A percentile compares a stretch with the other conserved stretches of the same genome.
Evolutionary conservation across 1,140 invertebrate species (phyloP).

Genomic region (Ostrea edulis): DNA sequence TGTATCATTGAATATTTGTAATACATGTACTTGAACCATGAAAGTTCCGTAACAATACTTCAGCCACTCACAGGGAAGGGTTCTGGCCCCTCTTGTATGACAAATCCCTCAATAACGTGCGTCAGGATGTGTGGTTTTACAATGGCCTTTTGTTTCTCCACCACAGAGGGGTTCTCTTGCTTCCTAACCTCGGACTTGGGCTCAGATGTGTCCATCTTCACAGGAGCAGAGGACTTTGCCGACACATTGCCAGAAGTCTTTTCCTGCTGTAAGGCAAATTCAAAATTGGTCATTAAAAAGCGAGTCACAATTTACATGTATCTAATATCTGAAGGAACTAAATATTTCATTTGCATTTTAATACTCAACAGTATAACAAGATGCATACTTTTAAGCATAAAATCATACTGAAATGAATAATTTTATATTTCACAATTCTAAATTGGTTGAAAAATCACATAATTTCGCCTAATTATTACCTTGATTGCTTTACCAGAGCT

Average conservation of each 20-base stretch:
- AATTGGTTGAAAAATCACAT: not conserved
- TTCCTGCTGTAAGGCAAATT: not conserved
- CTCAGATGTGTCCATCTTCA: not conserved
- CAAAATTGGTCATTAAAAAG: not conserved
- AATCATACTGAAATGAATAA: not conserved
- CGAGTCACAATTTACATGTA: not conserved
- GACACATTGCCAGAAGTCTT: not conserved
- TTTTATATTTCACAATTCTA: not conserved
- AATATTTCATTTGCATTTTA: not conserved
- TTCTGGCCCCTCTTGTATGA: slow-evolving; percentile 90
- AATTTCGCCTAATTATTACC: not conserved
- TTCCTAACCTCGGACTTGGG: not conserved
- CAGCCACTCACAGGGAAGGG: slow-evolving; percentile 90
- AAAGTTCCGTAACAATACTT: not conserved
- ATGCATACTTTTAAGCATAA: not conserved
- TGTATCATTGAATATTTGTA: too few species aligned
- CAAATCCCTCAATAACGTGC: slow-evolving; percentile 97
- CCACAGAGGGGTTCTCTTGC: slow-evolving; percentile 44
- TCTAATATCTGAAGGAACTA: not conserved
- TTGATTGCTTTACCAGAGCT: slow-evolving; percentile 5
- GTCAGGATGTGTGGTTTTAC: slow-evolving; percentile 97
- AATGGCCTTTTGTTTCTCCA: slow-evolving; percentile 82
- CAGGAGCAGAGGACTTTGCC: not conserved
- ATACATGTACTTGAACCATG: too few species aligned
- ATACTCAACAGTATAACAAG: not conserved